Evolutionary conservation across 2,888 invertebrate species (phyloP), one percentile per base, ranked within the genome.

Genomic region (Norana najaformis): DNA sequence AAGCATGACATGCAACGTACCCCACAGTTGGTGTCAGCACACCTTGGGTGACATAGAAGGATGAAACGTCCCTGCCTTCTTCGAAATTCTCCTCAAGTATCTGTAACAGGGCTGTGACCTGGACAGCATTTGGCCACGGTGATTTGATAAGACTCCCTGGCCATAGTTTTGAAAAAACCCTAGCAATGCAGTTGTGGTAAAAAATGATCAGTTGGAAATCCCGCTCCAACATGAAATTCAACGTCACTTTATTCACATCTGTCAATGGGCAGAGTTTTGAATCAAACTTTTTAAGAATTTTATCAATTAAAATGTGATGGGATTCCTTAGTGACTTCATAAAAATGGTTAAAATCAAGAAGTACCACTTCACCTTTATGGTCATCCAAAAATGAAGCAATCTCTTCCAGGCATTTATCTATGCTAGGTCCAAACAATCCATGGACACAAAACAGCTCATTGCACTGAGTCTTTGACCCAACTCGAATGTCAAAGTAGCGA

Each of bases 301-400:
- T 35, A 18, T 35, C 37, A 14, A 85, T 85, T 18, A 85, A 37
- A 23, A 34, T 6, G 1, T 0, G 85, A 36, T 85, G 85, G 85
- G 23, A 35, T 23, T 85, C 85, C 35, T 37, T 6, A 85, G 23
- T 23, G 85, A 85, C 85, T 1, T 36, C 2, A 8, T 85, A 85
- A 35, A 85, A 85, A 36, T 85, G 85, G 85, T 85, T 85, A n/a
- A 85, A 85, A 37, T 85, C 85, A 23, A 85, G 85, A 85, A 85
- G 36, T 20, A 85, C 85, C 16, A 85, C 37, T 16, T 85, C 85
- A 1, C 13, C 20, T 14, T 0, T 8, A 16, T 85, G 85, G 85
- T 16, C 36, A 6, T 85, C 85, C 36, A 85, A 35, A 85, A 36
- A 85, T 37, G 18, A 36, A 85, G 85, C 85, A 35, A 85, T 37